These are phyloP conservation scores for Jordanella pulchra DNA, from an alignment of 2,797 vertebrate genomes.

Conservation along the genomic window DNA sequence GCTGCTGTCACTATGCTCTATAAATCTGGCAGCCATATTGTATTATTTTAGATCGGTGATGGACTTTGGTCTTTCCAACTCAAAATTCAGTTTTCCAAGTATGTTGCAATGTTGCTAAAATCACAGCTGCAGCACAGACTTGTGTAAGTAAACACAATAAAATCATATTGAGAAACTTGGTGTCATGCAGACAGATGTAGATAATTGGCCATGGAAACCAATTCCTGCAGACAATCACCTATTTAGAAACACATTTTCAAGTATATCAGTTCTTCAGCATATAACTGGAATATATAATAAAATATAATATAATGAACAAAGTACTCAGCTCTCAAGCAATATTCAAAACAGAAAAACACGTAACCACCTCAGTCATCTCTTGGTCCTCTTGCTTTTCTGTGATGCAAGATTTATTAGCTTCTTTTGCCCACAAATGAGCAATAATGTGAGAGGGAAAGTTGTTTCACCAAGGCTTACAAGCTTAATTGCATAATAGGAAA, in stretches of 20 bases:
- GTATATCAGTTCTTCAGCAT: not conserved
- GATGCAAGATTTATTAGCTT: slow-evolving; percentile 21
- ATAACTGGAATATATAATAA: not conserved
- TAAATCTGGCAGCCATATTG: not conserved
- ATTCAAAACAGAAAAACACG: not conserved
- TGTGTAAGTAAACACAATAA: not conserved
- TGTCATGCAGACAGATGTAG: not conserved
- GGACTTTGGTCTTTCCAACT: not conserved
- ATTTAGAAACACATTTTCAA: not conserved
- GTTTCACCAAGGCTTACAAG: slow-evolving; percentile 25
- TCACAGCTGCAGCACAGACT: not conserved
- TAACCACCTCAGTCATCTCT: not conserved
- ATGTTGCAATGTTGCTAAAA: not conserved
- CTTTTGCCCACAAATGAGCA: slow-evolving; percentile 24
- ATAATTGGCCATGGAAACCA: not conserved
- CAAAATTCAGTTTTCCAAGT: not conserved
- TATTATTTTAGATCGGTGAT: not conserved
- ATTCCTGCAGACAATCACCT: not conserved
- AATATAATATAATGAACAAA: not conserved
- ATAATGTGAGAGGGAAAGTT: slow-evolving; percentile 41
- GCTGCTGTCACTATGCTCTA: not conserved
- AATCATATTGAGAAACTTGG: not conserved
- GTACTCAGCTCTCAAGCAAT: not conserved
- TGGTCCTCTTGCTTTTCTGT: slow-evolving; percentile 3
- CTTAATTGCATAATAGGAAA: slow-evolving; percentile 26